Conservation (phyloP, 1,140 invertebrate species). For the Hylaeus volcanicus region DNA sequence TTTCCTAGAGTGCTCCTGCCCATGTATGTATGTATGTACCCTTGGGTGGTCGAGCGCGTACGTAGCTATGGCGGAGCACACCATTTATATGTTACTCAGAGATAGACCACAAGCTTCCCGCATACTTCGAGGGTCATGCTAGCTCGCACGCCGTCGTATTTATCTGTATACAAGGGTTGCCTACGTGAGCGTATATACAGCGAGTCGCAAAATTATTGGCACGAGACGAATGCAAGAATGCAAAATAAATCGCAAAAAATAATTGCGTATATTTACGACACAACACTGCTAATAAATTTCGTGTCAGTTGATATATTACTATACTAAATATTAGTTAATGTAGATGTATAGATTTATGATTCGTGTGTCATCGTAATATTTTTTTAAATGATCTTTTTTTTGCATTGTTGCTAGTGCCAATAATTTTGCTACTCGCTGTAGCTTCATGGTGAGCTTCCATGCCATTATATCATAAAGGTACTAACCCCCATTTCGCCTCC, state of each 20-base stretch:
- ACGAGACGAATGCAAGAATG: too few relatives aligned
- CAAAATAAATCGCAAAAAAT: too few relatives aligned
- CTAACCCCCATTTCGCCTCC: conserved; percentile 59
- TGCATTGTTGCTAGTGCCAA: too few relatives aligned
- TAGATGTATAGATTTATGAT: too few relatives aligned
- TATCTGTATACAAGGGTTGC: conserved; percentile 34
- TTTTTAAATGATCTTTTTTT: too few relatives aligned
- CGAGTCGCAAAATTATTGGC: too few relatives aligned
- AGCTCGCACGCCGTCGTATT: conserved; percentile 20
- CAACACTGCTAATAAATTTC: too few relatives aligned
- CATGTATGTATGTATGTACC: conserved; percentile 47
- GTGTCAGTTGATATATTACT: too few relatives aligned
- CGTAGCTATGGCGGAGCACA: conserved; percentile 4
- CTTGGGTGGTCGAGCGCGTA: conserved; percentile 64
- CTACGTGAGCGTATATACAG: neutral
- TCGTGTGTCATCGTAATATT: too few relatives aligned
- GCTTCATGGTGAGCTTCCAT: conserved; percentile 50
- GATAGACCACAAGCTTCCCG: conserved; percentile 53
- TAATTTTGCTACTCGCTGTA: conserved; percentile 15
- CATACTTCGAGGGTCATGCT: conserved; percentile 41
- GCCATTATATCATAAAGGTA: conserved; percentile 71
- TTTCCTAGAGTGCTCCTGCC: conserved; percentile 26
- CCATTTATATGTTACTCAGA: conserved; percentile 16
- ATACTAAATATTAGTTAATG: too few relatives aligned
- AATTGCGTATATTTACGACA: too few relatives aligned